Evolutionary conservation across 2,888 invertebrate species (phyloP).

Genomic region (Pristionchus mayeri): DNA sequence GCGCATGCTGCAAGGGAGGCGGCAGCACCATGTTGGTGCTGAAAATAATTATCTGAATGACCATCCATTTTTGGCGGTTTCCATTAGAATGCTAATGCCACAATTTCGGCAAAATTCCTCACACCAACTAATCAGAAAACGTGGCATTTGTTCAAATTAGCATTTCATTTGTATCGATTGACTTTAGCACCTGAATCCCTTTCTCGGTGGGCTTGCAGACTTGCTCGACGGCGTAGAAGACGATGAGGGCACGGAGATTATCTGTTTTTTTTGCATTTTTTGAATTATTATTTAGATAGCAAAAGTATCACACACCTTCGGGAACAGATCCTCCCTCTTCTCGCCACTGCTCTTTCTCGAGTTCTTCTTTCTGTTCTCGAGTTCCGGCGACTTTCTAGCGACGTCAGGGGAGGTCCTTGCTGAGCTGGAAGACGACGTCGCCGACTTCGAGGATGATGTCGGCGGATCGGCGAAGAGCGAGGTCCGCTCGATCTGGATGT

Average conservation of each 20-base stretch:
- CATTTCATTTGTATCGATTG: background rate
- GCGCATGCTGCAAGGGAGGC: conserved; percentile 48
- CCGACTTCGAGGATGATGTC: background rate
- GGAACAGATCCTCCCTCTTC: background rate
- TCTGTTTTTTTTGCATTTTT: background rate
- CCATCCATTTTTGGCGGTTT: too few species aligned
- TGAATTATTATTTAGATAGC: background rate
- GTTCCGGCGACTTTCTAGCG: background rate
- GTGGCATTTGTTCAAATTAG: background rate
- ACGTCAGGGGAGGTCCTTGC: background rate
- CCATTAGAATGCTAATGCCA: too few species aligned
- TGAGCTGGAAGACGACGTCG: background rate
- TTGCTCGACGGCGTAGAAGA: background rate
- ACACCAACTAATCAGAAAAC: too few species aligned
- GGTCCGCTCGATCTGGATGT: background rate
- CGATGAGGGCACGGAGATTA: conserved; percentile 8
- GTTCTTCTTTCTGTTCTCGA: background rate
- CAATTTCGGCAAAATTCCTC: too few species aligned
- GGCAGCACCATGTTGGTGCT: conserved; percentile 47
- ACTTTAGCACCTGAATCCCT: background rate
- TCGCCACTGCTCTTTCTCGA: background rate
- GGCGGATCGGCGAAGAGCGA: background rate
- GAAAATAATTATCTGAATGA: too few species aligned
- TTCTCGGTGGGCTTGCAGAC: background rate
- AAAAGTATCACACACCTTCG: background rate